These are phyloP conservation scores for Toxotes chatareus DNA, from an alignment of 2,113 vertebrate species.

Conservation along the genomic window DNA sequence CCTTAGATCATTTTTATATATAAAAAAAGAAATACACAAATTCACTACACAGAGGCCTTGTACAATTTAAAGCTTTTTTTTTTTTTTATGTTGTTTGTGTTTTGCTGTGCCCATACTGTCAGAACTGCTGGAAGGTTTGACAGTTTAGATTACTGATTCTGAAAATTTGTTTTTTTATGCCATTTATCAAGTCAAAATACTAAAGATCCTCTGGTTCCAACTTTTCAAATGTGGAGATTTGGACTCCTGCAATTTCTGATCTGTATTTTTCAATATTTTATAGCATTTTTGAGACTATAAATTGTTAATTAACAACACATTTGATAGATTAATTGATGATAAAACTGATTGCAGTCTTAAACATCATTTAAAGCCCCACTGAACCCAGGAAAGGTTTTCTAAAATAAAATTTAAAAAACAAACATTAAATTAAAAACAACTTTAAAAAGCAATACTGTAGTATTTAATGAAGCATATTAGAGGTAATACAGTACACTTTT, in stretches of 20 bases:
- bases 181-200: background rate
- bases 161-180: too few species aligned
- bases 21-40: background rate
- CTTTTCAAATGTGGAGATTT: background rate
- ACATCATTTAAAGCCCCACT: background rate
- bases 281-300: background rate
- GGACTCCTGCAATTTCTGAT: background rate
- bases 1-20: background rate
- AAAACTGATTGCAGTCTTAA: too few species aligned
- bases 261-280: background rate
- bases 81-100: background rate
- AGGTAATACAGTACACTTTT: background rate
- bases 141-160: background rate
- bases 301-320: background rate
- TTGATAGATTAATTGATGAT: background rate
- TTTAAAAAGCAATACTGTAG: background rate
- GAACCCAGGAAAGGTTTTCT: background rate
- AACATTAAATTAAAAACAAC: background rate
- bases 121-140: background rate
- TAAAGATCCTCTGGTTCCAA: too few species aligned
- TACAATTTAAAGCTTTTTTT: background rate
- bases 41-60: background rate
- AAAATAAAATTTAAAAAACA: too few species aligned
- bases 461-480: background rate
- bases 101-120: too few species aligned